These are phyloP conservation scores for Zygogramma bicolorata DNA, from an alignment of 2,888 invertebrate genomes.

Conservation along the genomic window DNA sequence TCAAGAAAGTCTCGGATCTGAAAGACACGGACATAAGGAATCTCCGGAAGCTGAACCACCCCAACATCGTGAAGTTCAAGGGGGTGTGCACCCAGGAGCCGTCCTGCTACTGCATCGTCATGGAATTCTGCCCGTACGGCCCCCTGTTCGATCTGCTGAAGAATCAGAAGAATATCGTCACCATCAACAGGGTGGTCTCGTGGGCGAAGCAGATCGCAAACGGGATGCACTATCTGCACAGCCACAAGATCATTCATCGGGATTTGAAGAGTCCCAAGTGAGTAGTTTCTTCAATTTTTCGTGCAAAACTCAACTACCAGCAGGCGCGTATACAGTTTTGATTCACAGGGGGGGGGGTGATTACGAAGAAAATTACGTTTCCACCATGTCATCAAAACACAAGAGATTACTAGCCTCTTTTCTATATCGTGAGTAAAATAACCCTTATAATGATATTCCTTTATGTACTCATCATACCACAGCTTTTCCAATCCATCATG, in stretches of 20 bases:
- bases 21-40: constrained; percentile 95
- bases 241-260: constrained; percentile 96
- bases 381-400: too few species aligned
- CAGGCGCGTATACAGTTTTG: too few species aligned
- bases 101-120: constrained; percentile 94
- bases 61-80: constrained; percentile 92
- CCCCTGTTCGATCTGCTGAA: constrained; percentile 92
- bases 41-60: constrained; percentile 91
- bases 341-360: too few species aligned
- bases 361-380: too few species aligned
- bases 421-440: too few species aligned
- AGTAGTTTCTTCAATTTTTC: constrained; percentile 63
- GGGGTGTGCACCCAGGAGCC: constrained; percentile 91
- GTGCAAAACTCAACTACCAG: not conserved
- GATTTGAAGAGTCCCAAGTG: constrained; percentile 99
- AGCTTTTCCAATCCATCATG: too few species aligned
- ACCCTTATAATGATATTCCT: too few species aligned
- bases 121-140: constrained; percentile 98
- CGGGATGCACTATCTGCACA: constrained; percentile 97
- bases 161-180: constrained; percentile 84
- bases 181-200: constrained; percentile 86
- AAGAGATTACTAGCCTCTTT: too few species aligned
- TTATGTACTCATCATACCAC: too few species aligned
- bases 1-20: constrained; percentile 94
- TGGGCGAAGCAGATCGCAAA: constrained; percentile 97